Evolutionary conservation across 2,113 vertebrate species (phyloP).

Genomic region (Melanotaenia duboulayi): DNA sequence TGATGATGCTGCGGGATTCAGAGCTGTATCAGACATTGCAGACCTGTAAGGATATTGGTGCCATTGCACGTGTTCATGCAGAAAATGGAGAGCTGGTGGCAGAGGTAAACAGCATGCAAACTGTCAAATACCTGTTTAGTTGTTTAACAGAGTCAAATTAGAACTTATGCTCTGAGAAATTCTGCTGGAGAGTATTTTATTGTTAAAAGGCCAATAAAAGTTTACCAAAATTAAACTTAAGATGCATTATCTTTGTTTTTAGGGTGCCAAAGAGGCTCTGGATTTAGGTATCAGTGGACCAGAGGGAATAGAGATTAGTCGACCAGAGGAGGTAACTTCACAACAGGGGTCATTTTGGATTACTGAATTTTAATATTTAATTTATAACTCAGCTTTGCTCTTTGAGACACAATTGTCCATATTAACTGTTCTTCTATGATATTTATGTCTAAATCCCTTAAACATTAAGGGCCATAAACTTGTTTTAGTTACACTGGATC

Average conservation of each 20-base stretch:
- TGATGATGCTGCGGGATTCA: constrained; percentile 95
- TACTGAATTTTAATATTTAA: neutral
- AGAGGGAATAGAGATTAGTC: constrained; percentile 96
- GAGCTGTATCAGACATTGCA: constrained; percentile 94
- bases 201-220: no score
- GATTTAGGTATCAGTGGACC: constrained; percentile 96
- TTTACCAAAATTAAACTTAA: neutral
- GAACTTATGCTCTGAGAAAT: no score
- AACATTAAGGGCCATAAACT: neutral
- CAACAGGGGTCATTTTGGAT: neutral
- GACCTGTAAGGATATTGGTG: constrained; percentile 93
- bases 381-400: neutral
- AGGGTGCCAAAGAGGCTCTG: constrained; percentile 94
- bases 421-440: no score
- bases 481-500: neutral
- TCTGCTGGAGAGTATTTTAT: no score
- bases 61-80: constrained; percentile 92
- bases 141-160: no score
- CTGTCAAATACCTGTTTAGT: neutral
- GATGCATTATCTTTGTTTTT: constrained; percentile 7
- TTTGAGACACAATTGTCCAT: neutral
- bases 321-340: constrained; percentile 90
- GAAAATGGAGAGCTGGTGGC: constrained; percentile 97
- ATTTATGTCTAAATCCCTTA: no score
- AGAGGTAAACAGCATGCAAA: constrained; percentile 83